Evolutionary conservation across 2,888 invertebrate species (phyloP), one percentile per base, ranked within the genome.

Genomic region (Amphipyra tragopoginis): DNA sequence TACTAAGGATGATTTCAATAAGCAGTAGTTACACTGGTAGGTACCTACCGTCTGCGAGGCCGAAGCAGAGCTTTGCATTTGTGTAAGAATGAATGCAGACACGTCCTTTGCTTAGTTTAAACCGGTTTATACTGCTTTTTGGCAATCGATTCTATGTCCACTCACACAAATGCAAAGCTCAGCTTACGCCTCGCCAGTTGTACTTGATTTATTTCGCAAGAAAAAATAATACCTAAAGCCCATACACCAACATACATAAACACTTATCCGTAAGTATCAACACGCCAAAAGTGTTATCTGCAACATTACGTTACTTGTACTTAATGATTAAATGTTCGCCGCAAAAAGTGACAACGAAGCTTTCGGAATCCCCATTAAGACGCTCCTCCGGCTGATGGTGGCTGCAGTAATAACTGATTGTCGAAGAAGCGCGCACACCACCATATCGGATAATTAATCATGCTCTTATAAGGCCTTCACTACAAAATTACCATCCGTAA

Each of bases 401-500:
- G 72, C 81, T 72, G 61, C 75, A 77, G 72, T 80, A 79, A 82
- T 85, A 84, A 85, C 85, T 83, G 85, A 85, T 85, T 85, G 85
- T 78, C 74, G 83, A 86, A 85, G 85, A 87, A 83, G 83, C 81
- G 72, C 75, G 67, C 71, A 73, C 85, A 71, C 77, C 78, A 75
- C 81, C 78, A 85, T 88, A 90, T 90, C 87, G 63, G 66, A 82
- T 86, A 85, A 92, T 92, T 92, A 91, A 91, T 91, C 90, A 86
- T 77, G 64, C 51, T 81, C 90, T 75, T 90, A 85, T 88, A 91
- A 77, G 90, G 90, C 42, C 56, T 65, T 79, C 80, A 71, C 75
- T 81, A 82, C 81, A 80, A 85, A 87, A 88, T 87, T 83, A 83
- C 81, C 79, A 81, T 81, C 82, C 71, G 75, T 88, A 89, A 89